A percentile compares a stretch with the other conserved stretches of the same genome.
Evolutionary conservation across 1,140 invertebrate genomes (phyloP).

Genomic region (Lanistes nyassanus): DNA sequence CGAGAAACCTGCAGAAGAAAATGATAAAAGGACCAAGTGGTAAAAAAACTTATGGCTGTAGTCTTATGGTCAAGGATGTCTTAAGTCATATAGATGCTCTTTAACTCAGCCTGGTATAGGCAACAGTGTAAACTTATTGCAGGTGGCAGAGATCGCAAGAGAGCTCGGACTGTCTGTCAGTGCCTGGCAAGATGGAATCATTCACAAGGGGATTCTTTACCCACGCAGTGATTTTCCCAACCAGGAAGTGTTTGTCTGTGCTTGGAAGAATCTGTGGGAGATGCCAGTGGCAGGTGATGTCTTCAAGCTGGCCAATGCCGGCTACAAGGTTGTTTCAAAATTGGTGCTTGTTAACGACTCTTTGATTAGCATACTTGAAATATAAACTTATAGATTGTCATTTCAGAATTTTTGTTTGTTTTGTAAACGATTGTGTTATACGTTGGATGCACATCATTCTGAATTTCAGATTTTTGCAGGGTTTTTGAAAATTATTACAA

Average conservation of each 20-base stretch:
- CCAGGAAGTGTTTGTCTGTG: constrained; percentile 48
- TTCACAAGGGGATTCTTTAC: constrained; percentile 30
- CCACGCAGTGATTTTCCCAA: constrained; percentile 43
- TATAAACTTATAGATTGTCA: not conserved
- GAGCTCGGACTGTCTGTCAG: constrained; percentile 48
- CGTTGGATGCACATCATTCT: too few species aligned
- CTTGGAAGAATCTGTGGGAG: constrained; percentile 64
- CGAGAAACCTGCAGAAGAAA: too few species aligned
- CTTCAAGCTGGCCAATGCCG: constrained; percentile 60
- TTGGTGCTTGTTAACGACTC: too few species aligned
- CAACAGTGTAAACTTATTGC: too few species aligned
- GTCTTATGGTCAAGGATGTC: too few species aligned
- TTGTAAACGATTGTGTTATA: not conserved
- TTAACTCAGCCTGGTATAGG: too few species aligned
- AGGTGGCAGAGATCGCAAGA: constrained; percentile 42
- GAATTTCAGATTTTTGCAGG: too few species aligned
- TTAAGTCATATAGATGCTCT: too few species aligned
- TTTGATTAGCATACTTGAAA: not conserved
- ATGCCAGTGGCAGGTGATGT: constrained; percentile 55
- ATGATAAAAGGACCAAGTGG: too few species aligned
- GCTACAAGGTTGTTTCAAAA: constrained; percentile 65
- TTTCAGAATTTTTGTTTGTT: not conserved
- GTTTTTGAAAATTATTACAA: too few species aligned
- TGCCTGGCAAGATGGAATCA: constrained; percentile 58
- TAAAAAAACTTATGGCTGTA: too few species aligned